Evolutionary conservation across 2,888 invertebrate species (phyloP).

Genomic region (Anthophora plumipes): DNA sequence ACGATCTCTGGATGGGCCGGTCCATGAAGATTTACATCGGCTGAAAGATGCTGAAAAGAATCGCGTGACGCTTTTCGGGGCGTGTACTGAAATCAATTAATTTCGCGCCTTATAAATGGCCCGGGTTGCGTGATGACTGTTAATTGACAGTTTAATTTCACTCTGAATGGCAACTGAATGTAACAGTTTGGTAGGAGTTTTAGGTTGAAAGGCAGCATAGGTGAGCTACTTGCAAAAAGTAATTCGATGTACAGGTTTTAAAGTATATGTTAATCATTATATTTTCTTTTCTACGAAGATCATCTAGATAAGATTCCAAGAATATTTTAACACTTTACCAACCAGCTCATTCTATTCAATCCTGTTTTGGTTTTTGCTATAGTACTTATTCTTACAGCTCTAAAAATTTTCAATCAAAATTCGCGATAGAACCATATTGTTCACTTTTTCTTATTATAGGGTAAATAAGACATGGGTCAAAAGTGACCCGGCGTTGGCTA

Average conservation of each 20-base stretch:
- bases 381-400: no score
- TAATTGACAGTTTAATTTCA: conserved; percentile 38
- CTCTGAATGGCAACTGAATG: background rate
- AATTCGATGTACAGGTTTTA: background rate
- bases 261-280: no score
- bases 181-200: background rate
- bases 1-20: conserved; percentile 44
- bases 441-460: no score
- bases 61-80: conserved; percentile 15
- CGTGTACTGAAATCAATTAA: background rate
- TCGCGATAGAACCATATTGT: no score
- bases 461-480: no score
- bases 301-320: no score
- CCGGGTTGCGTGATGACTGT: background rate
- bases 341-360: no score
- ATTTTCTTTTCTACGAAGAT: no score
- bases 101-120: background rate
- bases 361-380: no score
- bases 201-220: background rate
- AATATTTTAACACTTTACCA: no score
- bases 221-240: background rate
- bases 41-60: conserved; percentile 16
- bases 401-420: no score
- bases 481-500: no score
- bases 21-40: conserved; percentile 31